phyloP scores from a whole-genome alignment of 2,888 invertebrate genomes.

The Spatulosminthurus flaviceps region DNA sequence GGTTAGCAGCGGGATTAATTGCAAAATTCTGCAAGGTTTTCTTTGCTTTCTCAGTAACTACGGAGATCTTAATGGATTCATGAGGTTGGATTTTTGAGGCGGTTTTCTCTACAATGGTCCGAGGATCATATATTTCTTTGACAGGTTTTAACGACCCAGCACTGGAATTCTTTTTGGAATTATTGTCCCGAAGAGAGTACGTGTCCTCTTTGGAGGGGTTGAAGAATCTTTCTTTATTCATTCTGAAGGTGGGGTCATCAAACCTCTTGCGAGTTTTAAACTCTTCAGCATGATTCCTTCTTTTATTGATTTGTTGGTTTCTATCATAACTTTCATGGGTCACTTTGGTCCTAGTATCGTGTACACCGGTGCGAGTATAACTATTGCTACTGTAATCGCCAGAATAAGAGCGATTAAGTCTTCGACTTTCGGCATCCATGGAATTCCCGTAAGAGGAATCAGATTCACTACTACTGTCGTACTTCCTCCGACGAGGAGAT shows the following conservation, averaged over 20 bases:
- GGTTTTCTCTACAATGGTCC: too few species aligned
- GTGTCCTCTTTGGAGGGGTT: not conserved
- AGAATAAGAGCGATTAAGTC: not conserved
- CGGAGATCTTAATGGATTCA: slow-evolving; percentile 10
- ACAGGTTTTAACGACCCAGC: slow-evolving; percentile 1
- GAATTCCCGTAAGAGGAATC: not conserved
- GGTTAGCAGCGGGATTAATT: slow-evolving; percentile 35
- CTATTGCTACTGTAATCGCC: slow-evolving; percentile 5
- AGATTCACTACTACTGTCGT: not conserved
- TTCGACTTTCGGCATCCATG: not conserved
- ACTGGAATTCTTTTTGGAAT: slow-evolving; percentile 2
- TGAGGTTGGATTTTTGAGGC: slow-evolving; percentile 16
- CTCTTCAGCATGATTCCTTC: not conserved
- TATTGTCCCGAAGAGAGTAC: not conserved
- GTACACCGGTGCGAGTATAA: not conserved
- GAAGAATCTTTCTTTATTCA: not conserved
- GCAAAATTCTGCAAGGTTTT: slow-evolving; percentile 37
- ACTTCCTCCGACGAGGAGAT: not conserved
- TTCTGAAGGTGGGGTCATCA: not conserved
- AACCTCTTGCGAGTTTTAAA: not conserved
- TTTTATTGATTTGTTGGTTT: not conserved
- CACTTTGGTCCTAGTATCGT: not conserved
- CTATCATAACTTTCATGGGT: not conserved
- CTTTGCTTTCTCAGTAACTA: not conserved
- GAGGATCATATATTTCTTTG: slow-evolving; percentile 5